Evolutionary conservation across 1,140 invertebrate genomes (phyloP).

Genomic region (Eumeta japonica): DNA sequence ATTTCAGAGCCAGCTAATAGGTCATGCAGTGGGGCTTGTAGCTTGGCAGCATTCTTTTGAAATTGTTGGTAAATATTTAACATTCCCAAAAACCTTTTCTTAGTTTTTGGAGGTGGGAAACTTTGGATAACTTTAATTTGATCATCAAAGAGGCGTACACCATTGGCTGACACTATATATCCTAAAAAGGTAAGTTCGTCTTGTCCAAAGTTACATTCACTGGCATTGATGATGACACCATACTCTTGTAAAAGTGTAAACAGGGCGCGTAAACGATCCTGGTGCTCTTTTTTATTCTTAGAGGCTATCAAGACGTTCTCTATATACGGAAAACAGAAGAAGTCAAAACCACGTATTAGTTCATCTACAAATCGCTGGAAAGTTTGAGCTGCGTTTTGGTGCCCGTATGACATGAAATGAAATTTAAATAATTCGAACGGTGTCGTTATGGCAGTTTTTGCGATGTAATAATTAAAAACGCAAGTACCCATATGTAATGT

Average conservation of each 20-base stretch:
- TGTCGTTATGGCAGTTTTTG: too few species aligned
- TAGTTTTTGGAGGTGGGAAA: slow-evolving; percentile 23
- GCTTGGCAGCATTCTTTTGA: slow-evolving; percentile 15
- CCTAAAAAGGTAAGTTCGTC: slow-evolving; percentile 19
- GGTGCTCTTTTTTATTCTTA: slow-evolving; percentile 17
- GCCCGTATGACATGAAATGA: too few species aligned
- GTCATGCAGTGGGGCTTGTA: slow-evolving; percentile 3
- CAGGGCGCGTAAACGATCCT: slow-evolving; percentile 13
- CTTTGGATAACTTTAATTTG: slow-evolving; percentile 17
- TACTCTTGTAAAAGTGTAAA: slow-evolving; percentile 18
- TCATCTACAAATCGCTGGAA: slow-evolving; percentile 56
- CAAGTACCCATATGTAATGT: too few species aligned
- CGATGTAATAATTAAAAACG: too few species aligned
- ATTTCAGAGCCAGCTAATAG: background rate
- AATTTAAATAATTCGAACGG: too few species aligned
- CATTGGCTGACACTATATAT: slow-evolving; percentile 20
- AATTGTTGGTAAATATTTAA: slow-evolving; percentile 31
- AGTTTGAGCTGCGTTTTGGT: slow-evolving; percentile 29
- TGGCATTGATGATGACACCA: slow-evolving; percentile 23
- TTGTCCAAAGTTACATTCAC: slow-evolving; percentile 19
- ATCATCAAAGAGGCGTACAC: slow-evolving; percentile 18
- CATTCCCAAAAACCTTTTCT: slow-evolving; percentile 31
- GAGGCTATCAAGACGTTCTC: slow-evolving; percentile 37
- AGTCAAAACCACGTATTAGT: slow-evolving; percentile 26
- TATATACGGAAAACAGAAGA: slow-evolving; percentile 21